Evolutionary conservation across 2,797 vertebrate species (phyloP), one percentile per base, ranked within the genome.

Genomic region (Alectoris magna): DNA sequence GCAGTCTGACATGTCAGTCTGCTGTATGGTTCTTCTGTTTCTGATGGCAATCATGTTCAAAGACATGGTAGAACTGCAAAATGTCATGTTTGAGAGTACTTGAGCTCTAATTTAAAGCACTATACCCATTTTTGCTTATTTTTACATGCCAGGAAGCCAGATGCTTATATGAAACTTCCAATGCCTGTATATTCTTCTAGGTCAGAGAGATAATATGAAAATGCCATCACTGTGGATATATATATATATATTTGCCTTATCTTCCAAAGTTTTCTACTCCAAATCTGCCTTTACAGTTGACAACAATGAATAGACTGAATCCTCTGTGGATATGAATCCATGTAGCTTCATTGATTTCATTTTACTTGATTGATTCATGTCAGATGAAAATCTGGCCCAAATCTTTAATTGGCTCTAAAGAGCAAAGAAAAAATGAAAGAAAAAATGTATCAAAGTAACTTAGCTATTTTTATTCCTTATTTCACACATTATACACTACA

Each of bases 401-500:
- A 63, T 48, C 23, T 94, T 84, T 90, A 94, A 88, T 73, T 95
- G 76, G 39, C 43, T 94, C 63, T 91, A 74, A 92, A 91, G n/a
- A 69, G 36, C 1, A 12, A 94, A 48, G 24, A 48, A 78, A 94
- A 94, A 91, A 90, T 56, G 12, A 86, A 93, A 91, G 68, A 22
- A 3, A 75, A 91, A 93, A 82, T 66, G 31, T 93, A 95, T 90
- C 79, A 91, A 88, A 68, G 38, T 84, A 88, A 72, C 21, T 74
- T 5, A 60, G 51, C 46, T 49, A 77, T 74, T 76, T 69, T 76
- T 39, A 64, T 31, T 84, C 68, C 59, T 86, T 88, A 90, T 93
- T 93, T 90, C 48, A 78, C 74, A 82, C 43, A n/a, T 3, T 58
- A 64, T 66, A 63, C 12, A 6, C 59, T 26, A 14, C 8, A 31